Conservation (phyloP, 2,797 vertebrate genomes). For the Ptychobarbus kaznakovi region DNA sequence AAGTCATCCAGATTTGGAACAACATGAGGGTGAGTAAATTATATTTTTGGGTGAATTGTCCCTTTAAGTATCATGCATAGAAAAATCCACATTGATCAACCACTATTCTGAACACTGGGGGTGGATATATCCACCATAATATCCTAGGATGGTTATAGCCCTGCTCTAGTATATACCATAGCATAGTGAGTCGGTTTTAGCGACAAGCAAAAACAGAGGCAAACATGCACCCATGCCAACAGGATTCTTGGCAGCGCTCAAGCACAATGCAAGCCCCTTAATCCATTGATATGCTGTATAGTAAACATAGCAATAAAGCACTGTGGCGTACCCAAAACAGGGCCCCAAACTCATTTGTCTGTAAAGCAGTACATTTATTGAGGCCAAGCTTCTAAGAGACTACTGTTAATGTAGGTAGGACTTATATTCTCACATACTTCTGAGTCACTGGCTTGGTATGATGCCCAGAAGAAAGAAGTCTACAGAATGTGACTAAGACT, state of each 20-base stretch:
- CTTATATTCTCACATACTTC: slow-evolving; percentile 44
- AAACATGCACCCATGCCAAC: slow-evolving; percentile 50
- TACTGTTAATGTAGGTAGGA: slow-evolving; percentile 44
- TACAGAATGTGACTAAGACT: slow-evolving; percentile 66
- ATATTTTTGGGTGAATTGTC: neutral
- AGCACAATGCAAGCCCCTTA: slow-evolving; percentile 47
- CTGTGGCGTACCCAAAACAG: slow-evolving; percentile 48
- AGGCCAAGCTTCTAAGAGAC: slow-evolving; percentile 49
- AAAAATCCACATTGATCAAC: neutral
- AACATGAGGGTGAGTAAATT: neutral
- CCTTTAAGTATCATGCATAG: neutral
- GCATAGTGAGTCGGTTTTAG: slow-evolving; percentile 16
- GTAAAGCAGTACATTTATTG: slow-evolving; percentile 56
- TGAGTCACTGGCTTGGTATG: slow-evolving; percentile 55
- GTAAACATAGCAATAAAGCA: slow-evolving; percentile 61
- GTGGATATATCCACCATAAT: neutral
- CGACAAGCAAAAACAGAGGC: slow-evolving; percentile 53
- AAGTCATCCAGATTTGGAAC: neutral
- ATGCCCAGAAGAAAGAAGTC: slow-evolving; percentile 55
- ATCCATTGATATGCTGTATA: slow-evolving; percentile 55
- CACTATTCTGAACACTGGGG: neutral
- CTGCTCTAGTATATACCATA: slow-evolving; percentile 5
- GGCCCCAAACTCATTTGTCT: slow-evolving; percentile 59
- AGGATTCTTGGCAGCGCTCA: slow-evolving; percentile 50
- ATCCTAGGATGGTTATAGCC: slow-evolving; percentile 1